A percentile compares a stretch with the other conserved stretches of the same genome.
Conservation (phyloP, 2,888 invertebrate genomes). For the Pandemis corylana region DNA sequence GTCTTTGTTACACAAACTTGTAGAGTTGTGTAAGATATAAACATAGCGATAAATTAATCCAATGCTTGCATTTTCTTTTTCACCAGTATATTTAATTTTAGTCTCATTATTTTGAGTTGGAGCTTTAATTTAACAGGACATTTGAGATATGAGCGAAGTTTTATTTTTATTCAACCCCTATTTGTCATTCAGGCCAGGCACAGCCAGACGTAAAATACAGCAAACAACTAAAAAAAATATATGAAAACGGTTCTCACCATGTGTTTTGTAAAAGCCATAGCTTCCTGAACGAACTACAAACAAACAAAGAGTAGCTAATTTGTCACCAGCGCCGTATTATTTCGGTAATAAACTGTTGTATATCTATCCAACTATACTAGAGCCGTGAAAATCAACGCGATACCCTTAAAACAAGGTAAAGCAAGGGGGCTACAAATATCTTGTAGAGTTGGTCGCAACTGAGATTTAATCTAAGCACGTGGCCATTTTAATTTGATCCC, state of each 20-base stretch:
- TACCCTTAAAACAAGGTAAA: conserved; percentile 5
- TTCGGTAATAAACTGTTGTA: conserved; percentile 11
- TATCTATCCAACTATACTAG: background rate
- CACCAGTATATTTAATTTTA: background rate
- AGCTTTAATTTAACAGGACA: conserved; percentile 10
- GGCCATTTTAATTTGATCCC: conserved; percentile 6
- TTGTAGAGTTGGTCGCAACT: conserved; percentile 12
- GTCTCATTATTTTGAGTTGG: conserved; percentile 10
- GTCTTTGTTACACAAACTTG: conserved; percentile 6
- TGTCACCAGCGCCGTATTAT: conserved; percentile 11
- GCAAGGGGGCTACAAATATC: conserved; percentile 1
- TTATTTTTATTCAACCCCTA: background rate
- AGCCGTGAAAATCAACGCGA: conserved; percentile 1
- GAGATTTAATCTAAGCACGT: conserved; percentile 14
- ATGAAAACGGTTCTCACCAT: background rate
- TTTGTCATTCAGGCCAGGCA: conserved; percentile 1
- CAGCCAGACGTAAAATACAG: background rate
- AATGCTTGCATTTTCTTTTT: background rate
- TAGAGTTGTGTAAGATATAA: conserved; percentile 11
- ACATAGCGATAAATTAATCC: background rate
- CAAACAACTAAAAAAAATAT: background rate
- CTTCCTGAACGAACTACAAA: conserved; percentile 21
- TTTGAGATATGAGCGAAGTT: conserved; percentile 7
- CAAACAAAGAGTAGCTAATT: conserved; percentile 14
- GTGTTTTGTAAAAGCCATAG: background rate